Evolutionary conservation across 2,888 invertebrate species (phyloP).

Genomic region (Cremastinae sp.): DNA sequence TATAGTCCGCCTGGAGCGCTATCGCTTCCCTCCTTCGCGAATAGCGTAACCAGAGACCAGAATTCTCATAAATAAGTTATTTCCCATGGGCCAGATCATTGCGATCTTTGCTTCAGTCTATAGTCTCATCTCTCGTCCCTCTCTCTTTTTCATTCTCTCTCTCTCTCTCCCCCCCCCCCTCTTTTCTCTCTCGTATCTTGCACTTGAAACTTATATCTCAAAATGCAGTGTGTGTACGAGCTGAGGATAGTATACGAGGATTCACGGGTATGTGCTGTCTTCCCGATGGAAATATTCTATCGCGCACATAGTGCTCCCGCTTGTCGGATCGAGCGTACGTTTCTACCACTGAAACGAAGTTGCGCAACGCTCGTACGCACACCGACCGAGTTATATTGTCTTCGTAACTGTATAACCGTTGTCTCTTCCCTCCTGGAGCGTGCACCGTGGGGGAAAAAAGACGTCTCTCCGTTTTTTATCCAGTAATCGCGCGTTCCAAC

Average conservation of each 20-base stretch:
- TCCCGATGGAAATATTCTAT: slow-evolving; percentile 40
- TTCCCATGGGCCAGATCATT: slow-evolving; percentile 66
- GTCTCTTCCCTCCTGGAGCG: neutral
- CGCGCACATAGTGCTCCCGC: neutral
- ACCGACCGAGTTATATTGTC: neutral
- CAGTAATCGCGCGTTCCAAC: slow-evolving; percentile 22
- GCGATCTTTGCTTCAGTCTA: slow-evolving; percentile 51
- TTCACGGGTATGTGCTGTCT: slow-evolving; percentile 41
- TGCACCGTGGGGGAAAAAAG: slow-evolving; percentile 18
- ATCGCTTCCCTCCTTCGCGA: slow-evolving; percentile 44
- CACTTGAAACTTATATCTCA: slow-evolving; percentile 47
- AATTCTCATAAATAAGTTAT: slow-evolving; percentile 69
- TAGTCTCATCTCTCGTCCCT: slow-evolving; percentile 33
- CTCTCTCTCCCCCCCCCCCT: slow-evolving; percentile 52
- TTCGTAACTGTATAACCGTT: neutral
- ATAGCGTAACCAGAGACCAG: slow-evolving; percentile 52
- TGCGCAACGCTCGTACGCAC: neutral
- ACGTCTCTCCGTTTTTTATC: neutral
- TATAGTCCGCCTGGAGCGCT: slow-evolving; percentile 38
- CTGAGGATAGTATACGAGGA: slow-evolving; percentile 46
- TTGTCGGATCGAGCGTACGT: slow-evolving; percentile 30
- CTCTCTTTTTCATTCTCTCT: slow-evolving; percentile 42
- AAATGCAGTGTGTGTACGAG: slow-evolving; percentile 13
- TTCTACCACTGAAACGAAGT: slow-evolving; percentile 32
- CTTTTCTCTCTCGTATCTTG: slow-evolving; percentile 42